These are phyloP conservation scores for Apodemia mormo DNA, from an alignment of 2,888 invertebrate genomes.

Conservation along the genomic window DNA sequence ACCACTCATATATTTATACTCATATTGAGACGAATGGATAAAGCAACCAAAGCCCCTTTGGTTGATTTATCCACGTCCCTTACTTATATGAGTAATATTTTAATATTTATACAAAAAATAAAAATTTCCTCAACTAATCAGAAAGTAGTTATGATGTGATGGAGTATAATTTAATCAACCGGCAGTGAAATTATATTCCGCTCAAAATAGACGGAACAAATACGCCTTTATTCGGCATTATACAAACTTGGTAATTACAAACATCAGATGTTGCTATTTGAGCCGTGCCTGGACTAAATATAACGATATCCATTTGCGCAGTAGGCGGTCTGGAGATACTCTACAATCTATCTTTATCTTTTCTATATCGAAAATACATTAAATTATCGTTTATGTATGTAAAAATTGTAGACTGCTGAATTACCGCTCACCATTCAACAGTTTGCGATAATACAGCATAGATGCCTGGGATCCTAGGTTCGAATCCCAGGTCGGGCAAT, in stretches of 20 bases:
- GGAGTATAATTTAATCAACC: conserved; percentile 24
- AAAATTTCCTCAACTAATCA: background rate
- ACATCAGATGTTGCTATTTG: conserved; percentile 41
- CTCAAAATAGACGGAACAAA: conserved; percentile 15
- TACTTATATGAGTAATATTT: background rate
- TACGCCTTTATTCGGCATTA: conserved; percentile 23
- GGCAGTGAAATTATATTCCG: conserved; percentile 2
- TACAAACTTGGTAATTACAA: conserved; percentile 39
- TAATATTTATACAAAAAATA: background rate
- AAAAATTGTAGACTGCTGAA: too few species aligned
- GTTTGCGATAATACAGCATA: too few species aligned
- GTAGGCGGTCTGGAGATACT: conserved; percentile 42
- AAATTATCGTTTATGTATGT: background rate
- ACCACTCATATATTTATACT: too few species aligned
- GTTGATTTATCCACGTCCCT: too few species aligned
- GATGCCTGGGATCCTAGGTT: too few species aligned
- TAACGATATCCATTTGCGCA: conserved; percentile 37
- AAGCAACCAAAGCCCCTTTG: too few species aligned
- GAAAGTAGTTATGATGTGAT: conserved; percentile 17
- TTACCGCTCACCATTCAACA: too few species aligned
- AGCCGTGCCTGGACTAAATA: conserved; percentile 32
- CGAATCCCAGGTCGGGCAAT: too few species aligned
- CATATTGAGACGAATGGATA: too few species aligned
- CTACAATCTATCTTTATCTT: conserved; percentile 23
- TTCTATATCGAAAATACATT: background rate